Base-by-base conservation (phyloP, 2,888 invertebrate genomes). In the Caenorhabditis doughertyi region DNA sequence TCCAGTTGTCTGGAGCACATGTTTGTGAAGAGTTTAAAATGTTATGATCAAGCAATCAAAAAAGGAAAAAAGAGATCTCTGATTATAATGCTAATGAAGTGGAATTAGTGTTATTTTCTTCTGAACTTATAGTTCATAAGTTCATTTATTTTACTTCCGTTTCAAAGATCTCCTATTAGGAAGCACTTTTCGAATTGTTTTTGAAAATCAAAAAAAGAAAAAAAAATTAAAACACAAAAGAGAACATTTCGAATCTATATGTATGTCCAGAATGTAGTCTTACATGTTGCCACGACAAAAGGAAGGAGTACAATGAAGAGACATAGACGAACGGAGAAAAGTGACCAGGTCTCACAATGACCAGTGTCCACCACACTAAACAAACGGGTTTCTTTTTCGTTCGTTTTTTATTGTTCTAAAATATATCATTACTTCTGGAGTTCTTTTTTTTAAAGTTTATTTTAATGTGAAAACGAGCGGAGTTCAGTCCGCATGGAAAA, bases 351-450 rank as follows among this genome's bases (percentile, higher is more conserved):
- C 42, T 29, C 29, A 2, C 51, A 58, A 47, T 51, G 71, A 49
- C 42, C 42, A 39, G 18, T 55, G 60, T 44, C 18, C 27, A 42
- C 55, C 55, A 55, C 18, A 27, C 56, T 35, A 65, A 53, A 74
- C 27, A 65, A 65, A 72, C 65, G 56, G 55, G 74, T 65, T 74
- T 56, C 47, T 11, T 49, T 29, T 55, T 47, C 18, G 25, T 73
- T 60, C 60, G 51, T n/a, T 51, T 39, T 47, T 8, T 56, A 32
- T 27, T 64, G 7, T 21, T 58, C 23, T 8, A 21, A 5, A 4
- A 21, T 7, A 60, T 25, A 18, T 4, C 18, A 18, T 32, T 32
- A 32, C 9, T 32, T 32, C 32, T 32, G 35, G 35, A 35, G 42
- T 42, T 42, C 13, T 13, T 42, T 42, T 42, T 42, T 5, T 13